Percentiles rank a stretch among this genome's conserved stretches.
Conservation (phyloP, 2,888 invertebrate genomes). For the Onchidella celtica region DNA sequence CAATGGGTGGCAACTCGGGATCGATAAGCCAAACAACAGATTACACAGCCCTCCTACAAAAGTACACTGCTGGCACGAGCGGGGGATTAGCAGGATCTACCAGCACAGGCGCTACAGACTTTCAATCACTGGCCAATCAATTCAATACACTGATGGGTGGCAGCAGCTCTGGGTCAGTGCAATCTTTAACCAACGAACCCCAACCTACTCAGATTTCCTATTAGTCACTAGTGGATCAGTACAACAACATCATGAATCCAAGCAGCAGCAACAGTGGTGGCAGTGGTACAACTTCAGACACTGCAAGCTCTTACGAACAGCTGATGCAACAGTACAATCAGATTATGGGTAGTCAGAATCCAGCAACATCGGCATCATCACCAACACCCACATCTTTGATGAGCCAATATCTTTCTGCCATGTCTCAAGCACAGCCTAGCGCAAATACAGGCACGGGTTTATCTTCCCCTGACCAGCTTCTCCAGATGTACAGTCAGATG, state of each 20-base stretch:
- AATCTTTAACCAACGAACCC: not conserved
- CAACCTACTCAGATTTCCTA: not conserved
- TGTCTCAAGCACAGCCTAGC: not conserved
- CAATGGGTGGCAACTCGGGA: not conserved
- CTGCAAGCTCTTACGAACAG: not conserved
- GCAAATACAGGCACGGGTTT: not conserved
- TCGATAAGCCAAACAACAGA: too few species aligned
- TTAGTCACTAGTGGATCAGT: slow-evolving; percentile 18
- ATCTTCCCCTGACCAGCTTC: not conserved
- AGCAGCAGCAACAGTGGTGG: not conserved
- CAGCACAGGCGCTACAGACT: too few species aligned
- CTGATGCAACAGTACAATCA: slow-evolving; percentile 23
- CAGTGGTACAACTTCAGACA: not conserved
- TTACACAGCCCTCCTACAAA: too few species aligned
- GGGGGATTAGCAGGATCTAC: too few species aligned
- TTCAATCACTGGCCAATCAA: too few species aligned
- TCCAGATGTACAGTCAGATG: not conserved
- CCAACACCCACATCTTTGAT: not conserved
- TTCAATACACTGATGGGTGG: too few species aligned
- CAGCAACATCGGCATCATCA: not conserved
- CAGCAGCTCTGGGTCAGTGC: too few species aligned
- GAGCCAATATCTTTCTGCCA: not conserved
- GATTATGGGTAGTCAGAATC: slow-evolving; percentile 22
- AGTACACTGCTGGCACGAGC: too few species aligned
- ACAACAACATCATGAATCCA: slow-evolving; percentile 7